Evolutionary conservation across 2,113 vertebrate genomes (phyloP).

Genomic region (Percina caprodes): DNA sequence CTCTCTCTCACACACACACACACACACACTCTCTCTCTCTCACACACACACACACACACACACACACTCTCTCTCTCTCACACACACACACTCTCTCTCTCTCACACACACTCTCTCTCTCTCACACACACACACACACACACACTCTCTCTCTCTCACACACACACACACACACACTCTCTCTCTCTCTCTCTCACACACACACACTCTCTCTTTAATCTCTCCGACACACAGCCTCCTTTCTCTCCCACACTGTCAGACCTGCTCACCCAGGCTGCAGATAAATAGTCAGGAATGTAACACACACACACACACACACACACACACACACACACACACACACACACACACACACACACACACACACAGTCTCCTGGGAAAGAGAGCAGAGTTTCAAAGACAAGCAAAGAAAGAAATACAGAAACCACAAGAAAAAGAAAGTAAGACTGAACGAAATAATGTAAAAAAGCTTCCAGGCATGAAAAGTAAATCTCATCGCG

Average conservation of each 20-base stretch:
- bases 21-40: no score
- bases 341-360: conserved; percentile 41
- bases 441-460: no score
- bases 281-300: conserved; percentile 51
- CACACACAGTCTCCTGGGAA: conserved; percentile 28
- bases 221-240: conserved; percentile 34
- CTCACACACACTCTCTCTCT: not conserved
- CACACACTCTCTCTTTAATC: conserved; percentile 28
- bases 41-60: no score
- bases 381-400: not conserved
- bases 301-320: conserved; percentile 6
- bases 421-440: no score
- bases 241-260: conserved; percentile 41
- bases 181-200: conserved; percentile 9
- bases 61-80: no score
- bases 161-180: not conserved
- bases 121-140: no score
- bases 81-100: no score
- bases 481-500: no score
- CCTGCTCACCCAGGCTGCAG: conserved; percentile 46
- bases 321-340: conserved; percentile 38
- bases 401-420: not conserved
- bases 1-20: no score
- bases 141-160: not conserved
- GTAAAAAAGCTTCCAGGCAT: no score